Evolutionary conservation across 2,797 vertebrate species (phyloP), one percentile per base, ranked within the genome.

Genomic region (Cyprinodon diabolis): DNA sequence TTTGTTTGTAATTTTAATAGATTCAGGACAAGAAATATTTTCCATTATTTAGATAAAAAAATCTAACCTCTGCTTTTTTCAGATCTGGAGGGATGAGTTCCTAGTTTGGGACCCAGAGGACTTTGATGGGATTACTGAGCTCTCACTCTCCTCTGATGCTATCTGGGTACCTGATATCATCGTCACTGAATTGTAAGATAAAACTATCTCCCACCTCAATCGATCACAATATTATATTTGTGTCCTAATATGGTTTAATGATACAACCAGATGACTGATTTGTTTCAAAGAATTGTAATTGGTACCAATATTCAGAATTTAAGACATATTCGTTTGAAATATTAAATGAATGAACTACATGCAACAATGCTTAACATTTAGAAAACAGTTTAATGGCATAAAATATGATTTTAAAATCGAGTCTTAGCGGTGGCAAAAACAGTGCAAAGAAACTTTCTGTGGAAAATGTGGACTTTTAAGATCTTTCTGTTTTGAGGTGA

Each of bases 31-130:
- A 56, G 0, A 25, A 66, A 1, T 1, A 40, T 54, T 54, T 60
- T n/a, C 1, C 13, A 35, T 35, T 21, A 19, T 1, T 10, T 45
- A n/a, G n/a, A 30, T 30, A 3, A 65, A 23, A 19, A 21, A 43
- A 43, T 43, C 47, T 52, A 60, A 10, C 4, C 0, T 68, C 0
- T 4, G 69, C 10, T 23, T 67, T 6, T 54, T 84, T 78, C 90
- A 97, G 96, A 93, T 96, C 75, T 97, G 96, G 97, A 95, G 89
- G 0, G 96, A 97, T 78, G 96, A 97, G 81, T 96, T 97, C 91
- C 92, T 97, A 72, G 93, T 96, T 51, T 98, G 96, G 96, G 95
- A 97, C 81, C 95, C 96, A 0, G 95, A 94, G 23, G 92, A 95
- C 74, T 97, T 96, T 78, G 96, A 97, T 75, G 95, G 94, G 2